phyloP scores from a whole-genome alignment of 2,797 vertebrate species.

The Euthynnus affinis region DNA sequence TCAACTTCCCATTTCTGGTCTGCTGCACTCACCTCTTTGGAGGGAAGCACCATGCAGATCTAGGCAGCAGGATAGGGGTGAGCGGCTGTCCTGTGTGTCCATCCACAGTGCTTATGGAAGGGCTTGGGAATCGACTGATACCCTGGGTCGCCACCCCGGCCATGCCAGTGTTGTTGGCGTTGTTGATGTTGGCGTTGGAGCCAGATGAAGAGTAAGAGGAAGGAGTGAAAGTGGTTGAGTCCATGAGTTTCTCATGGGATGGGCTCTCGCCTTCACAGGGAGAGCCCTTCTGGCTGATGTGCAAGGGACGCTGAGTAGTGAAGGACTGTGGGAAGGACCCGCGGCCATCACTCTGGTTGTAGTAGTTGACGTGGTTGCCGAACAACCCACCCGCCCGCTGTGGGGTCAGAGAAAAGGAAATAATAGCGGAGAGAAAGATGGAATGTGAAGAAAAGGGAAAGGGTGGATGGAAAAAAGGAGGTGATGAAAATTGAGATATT shows the following conservation, averaged over 20 bases:
- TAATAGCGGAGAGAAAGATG: background rate
- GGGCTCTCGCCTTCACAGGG: slow-evolving; percentile 94
- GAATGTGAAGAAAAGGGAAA: too few relatives aligned
- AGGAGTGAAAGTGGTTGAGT: slow-evolving; percentile 96
- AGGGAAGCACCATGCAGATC: slow-evolving; percentile 92
- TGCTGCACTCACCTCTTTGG: slow-evolving; percentile 89
- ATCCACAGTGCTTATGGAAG: slow-evolving; percentile 93
- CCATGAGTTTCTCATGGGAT: slow-evolving; percentile 96
- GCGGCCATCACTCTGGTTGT: slow-evolving; percentile 94
- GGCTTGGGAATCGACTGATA: slow-evolving; percentile 87
- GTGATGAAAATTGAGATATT: background rate
- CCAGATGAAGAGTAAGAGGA: slow-evolving; percentile 97
- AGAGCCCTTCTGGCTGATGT: slow-evolving; percentile 95
- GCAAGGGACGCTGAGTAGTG: slow-evolving; percentile 96
- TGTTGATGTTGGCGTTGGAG: slow-evolving; percentile 99
- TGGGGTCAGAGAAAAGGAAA: slow-evolving; percentile 1
- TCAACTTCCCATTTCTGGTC: background rate
- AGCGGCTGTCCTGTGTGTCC: slow-evolving; percentile 89
- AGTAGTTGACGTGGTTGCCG: slow-evolving; percentile 97
- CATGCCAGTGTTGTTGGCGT: slow-evolving; percentile 97
- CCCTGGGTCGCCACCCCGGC: slow-evolving; percentile 74
- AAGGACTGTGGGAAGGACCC: slow-evolving; percentile 96
- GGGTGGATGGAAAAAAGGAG: background rate
- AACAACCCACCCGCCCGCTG: slow-evolving; percentile 96
- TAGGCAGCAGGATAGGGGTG: slow-evolving; percentile 91